Conservation (phyloP, 2,113 vertebrate species). For the Mustela lutreola region DNA sequence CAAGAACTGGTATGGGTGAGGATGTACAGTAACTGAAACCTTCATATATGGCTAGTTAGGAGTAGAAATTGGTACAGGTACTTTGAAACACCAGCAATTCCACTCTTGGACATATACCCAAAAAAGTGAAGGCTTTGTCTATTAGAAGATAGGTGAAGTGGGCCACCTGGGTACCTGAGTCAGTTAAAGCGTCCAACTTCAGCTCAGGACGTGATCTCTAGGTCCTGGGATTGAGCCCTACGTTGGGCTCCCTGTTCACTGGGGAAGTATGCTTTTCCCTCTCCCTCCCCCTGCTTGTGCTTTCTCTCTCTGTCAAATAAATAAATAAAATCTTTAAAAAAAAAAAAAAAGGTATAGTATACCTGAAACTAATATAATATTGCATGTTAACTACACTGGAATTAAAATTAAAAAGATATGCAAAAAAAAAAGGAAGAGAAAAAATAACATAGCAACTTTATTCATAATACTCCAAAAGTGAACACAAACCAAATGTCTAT, state of each 20-base stretch:
- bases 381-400: neutral
- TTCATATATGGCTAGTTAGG: neutral
- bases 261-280: too few species aligned
- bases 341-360: neutral
- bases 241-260: too few species aligned
- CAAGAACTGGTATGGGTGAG: neutral
- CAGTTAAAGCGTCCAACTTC: too few species aligned
- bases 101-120: neutral
- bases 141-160: neutral
- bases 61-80: neutral
- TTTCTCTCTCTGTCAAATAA: too few species aligned
- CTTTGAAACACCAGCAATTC: neutral
- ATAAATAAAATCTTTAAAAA: too few species aligned
- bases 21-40: neutral
- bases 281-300: too few species aligned
- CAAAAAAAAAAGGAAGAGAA: neutral
- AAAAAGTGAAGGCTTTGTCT: neutral
- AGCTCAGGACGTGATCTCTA: too few species aligned
- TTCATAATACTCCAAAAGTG: neutral
- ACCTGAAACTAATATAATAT: neutral
- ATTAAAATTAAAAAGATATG: neutral
- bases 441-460: neutral
- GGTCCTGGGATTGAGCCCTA: too few species aligned
- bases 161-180: too few species aligned
- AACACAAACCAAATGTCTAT: neutral